Evolutionary conservation across 2,888 invertebrate genomes (phyloP), one percentile per base, ranked within the genome.

Genomic region (Trachelus iudaicus): DNA sequence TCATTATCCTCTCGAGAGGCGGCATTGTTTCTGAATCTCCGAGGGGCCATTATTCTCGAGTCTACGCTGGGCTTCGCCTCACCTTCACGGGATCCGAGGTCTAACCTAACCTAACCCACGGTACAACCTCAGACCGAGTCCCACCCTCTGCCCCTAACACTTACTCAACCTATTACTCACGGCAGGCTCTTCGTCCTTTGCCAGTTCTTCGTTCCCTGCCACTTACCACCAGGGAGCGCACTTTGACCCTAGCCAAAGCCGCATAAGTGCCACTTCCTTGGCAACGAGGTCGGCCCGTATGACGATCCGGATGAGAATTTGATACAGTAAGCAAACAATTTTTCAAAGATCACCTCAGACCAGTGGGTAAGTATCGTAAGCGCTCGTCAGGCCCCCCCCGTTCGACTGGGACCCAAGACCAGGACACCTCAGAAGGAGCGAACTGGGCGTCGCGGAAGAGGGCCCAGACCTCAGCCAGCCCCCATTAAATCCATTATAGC

Each of bases 401-500:
- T 40, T 40, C 40, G 40, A 40, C 12, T 12, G 4, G 37, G 37
- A 4, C 15, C 40, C 40, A 4, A 37, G 40, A 31, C 33, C 71
- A 71, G 71, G 33, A 11, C 13, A 6, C 13, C 71, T 34, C 71
- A 13, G 3, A 12, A 9, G 71, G 12, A 71, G 31, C 34, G 33
- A 71, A 71, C 71, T 71, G 71, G 33, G 11, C 71, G 31, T 71
- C 71, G 71, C 31, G 31, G 31, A 33, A 71, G 31, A 31, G 15
- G 71, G 12, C 13, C 71, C 79, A 73, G 68, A 81, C 84, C 83
- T 85, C 83, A 85, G 86, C 84, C 88, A 83, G 85, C 85, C 88
- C 87, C 88, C 87, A 88, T 89, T 89, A 89, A 87, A 88, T 88
- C 86, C 85, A 89, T 89, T 88, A 88, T 85, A 83, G 82, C 84